Percentiles rank a stretch among this genome's conserved stretches.
Evolutionary conservation across 2,113 vertebrate species (phyloP).

Genomic region (Acanthisitta chloris): DNA sequence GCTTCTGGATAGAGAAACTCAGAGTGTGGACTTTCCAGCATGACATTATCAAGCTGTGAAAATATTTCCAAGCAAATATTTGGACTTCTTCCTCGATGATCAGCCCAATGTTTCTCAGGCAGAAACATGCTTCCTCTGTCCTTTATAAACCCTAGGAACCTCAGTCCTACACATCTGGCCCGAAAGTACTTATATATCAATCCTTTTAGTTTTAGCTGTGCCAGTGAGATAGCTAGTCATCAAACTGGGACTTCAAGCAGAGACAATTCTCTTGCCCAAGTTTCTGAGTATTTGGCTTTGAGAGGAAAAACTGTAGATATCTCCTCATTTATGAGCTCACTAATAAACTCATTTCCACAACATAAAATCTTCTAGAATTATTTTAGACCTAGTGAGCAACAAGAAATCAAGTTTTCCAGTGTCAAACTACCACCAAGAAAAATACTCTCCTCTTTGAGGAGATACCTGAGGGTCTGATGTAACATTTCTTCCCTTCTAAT

Average conservation of each 20-base stretch:
- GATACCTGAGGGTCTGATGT: neutral
- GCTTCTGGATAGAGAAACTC: neutral
- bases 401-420: neutral
- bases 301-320: neutral
- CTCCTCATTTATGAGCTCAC: neutral
- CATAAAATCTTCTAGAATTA: neutral
- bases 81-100: neutral
- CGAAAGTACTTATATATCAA: neutral
- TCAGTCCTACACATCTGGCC: neutral
- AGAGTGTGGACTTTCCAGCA: neutral
- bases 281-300: neutral
- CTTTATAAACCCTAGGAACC: neutral
- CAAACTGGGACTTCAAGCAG: neutral
- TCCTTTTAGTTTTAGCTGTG: neutral
- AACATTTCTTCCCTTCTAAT: neutral
- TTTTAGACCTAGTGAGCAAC: neutral
- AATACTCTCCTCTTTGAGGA: neutral
- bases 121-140: neutral
- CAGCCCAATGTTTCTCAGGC: neutral
- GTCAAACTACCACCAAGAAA: neutral
- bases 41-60: neutral
- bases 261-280: neutral
- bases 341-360: neutral
- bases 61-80: constrained; percentile 23
- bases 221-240: neutral